Evolutionary conservation across 2,888 invertebrate genomes (phyloP), one percentile per base, ranked within the genome.

Genomic region (Argyresthia goedartella): DNA sequence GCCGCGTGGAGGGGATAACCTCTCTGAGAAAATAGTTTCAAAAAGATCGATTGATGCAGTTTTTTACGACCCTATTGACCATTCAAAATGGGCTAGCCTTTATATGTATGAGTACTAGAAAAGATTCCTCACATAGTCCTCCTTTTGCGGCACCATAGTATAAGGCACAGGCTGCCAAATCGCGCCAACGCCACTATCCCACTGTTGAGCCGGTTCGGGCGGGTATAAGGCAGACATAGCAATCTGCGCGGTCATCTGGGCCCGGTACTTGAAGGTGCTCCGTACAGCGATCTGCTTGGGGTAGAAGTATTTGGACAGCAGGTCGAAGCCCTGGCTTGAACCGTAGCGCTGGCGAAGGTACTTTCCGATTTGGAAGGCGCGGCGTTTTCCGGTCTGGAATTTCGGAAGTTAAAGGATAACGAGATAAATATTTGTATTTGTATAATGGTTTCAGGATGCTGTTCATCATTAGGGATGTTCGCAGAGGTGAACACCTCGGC

Each of bases 81-180:
- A n/a, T n/a, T n/a, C n/a, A n/a, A n/a, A n/a, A n/a, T n/a, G n/a
- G n/a, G n/a, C n/a, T n/a, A n/a, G n/a, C n/a, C n/a, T n/a, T n/a
- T 25, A 25, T 25, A 25, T 25, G n/a, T n/a, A n/a, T 25, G 6
- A 25, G 25, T 25, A 4, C 25, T 25, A 25, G 3, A 25, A 25
- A 25, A 6, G 25, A 25, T 25, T 25, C 25, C 85, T 78, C 56
- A 85, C 85, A 64, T 77, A 85, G 56, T 85, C 85, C 49, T 81
- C 73, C 8, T 62, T 52, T 14, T 82, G 55, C 0, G 85, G 81
- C 10, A 80, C 73, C 25, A 79, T 66, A 0, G 61, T 67, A 50
- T 84, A 85, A 0, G 85, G 85, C 0, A 85, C 70, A 0, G 85
- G 85, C 54, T 85, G 85, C 85, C 85, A 85, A 1, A 84, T 57